Conservation (phyloP, 1,140 invertebrate species). For the Drosophila seguyi region DNA sequence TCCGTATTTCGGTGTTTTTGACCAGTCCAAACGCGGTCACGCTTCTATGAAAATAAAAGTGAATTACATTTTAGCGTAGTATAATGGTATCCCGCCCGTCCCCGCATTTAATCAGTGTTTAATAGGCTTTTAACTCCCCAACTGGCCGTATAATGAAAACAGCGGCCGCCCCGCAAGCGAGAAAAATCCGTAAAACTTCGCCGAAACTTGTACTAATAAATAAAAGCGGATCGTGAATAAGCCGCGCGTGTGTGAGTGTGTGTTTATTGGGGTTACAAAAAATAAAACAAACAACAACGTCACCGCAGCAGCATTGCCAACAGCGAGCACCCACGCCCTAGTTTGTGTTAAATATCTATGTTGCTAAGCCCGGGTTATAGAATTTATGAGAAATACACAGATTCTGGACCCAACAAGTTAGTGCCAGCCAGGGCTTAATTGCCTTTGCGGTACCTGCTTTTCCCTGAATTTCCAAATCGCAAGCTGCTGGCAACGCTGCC, state of each 20-base stretch:
- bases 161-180: not conserved
- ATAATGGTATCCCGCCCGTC: constrained; percentile 19
- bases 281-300: constrained; percentile 75
- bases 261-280: constrained; percentile 57
- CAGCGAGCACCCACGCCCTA: constrained; percentile 59
- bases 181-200: constrained; percentile 22
- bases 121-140: not conserved
- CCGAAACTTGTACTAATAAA: constrained; percentile 38
- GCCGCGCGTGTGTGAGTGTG: constrained; percentile 31
- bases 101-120: constrained; percentile 5
- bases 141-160: not conserved
- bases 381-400: not conserved
- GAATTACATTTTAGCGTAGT: constrained; percentile 35
- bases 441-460: constrained; percentile 40
- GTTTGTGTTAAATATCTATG: constrained; percentile 15
- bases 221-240: constrained; percentile 19
- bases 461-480: constrained; percentile 30
- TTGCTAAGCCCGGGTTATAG: not conserved
- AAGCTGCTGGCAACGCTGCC: constrained; percentile 44
- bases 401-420: constrained; percentile 1
- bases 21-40: constrained; percentile 11
- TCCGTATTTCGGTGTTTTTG: not conserved
- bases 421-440: constrained; percentile 6
- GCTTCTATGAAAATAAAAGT: constrained; percentile 45
- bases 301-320: constrained; percentile 69